These are phyloP conservation scores for Equus quagga DNA, from an alignment of 2,113 vertebrate genomes.

Conservation along the genomic window DNA sequence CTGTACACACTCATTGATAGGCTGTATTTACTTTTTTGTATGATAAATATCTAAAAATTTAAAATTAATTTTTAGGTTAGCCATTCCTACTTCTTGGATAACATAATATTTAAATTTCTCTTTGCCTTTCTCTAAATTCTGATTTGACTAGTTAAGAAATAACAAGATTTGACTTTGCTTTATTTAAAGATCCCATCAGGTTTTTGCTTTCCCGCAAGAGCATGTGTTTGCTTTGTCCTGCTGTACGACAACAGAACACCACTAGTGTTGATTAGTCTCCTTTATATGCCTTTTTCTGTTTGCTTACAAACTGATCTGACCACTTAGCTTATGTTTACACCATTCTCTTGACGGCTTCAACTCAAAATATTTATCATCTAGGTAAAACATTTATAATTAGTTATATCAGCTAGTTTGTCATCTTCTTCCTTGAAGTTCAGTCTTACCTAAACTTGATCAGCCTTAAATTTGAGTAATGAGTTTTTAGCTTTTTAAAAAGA, in stretches of 20 bases:
- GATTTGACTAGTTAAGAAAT: slow-evolving; percentile 18
- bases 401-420: not conserved
- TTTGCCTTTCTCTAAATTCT: slow-evolving; percentile 40
- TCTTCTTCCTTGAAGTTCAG: slow-evolving; percentile 8
- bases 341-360: not conserved
- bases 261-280: not conserved
- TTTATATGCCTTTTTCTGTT: not conserved
- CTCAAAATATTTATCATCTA: not conserved
- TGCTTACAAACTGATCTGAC: not conserved
- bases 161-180: not conserved
- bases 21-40: not conserved
- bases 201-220: not conserved
- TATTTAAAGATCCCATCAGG: not conserved
- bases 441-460: not conserved
- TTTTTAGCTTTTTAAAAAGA: not conserved
- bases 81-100: not conserved
- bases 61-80: slow-evolving; percentile 29
- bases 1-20: not conserved
- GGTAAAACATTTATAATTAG: not conserved
- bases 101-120: slow-evolving; percentile 12
- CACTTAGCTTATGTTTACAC: not conserved
- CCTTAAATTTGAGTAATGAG: not conserved
- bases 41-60: slow-evolving; percentile 16
- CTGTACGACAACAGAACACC: not conserved
- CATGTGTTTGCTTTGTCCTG: not conserved